Base-by-base conservation (phyloP, 2,888 invertebrate species). In the Nephrotoma appendiculata region DNA sequence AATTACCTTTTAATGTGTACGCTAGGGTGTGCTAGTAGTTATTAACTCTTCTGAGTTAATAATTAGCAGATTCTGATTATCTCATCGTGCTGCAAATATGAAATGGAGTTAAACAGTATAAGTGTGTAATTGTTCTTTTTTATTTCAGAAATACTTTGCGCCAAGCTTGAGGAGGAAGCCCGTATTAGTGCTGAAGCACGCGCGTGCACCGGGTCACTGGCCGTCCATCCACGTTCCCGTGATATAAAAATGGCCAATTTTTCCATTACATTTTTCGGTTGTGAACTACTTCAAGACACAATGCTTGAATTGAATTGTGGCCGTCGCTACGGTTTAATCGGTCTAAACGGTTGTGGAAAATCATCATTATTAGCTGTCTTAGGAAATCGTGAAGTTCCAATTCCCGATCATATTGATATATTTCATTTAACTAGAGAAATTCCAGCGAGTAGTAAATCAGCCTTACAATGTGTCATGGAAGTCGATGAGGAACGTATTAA, bases 271-370 rank as follows among this genome's bases (percentile, higher is more conserved):
- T 99, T 99, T 93, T 99, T 99, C 90, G 99, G 99, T 88, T 95
- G 96, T 89, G 99, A 99, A 92, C 93, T 99, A 89, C 94, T 99
- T 87, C 96, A 96, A 90, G 99, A 99, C 91, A 98, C 99, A 1
- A 95, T 97, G 92, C 93, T 99, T 44, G 99, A 99, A 92, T 94
- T 99, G 92, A 99, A 99, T 93, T 98, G 98, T 91, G 99, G 99
- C 0, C 94, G 99, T 88, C 94, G 99, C 89, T 99, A 99, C 91
- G 99, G 99, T 89, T 93, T 99, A 9, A 95, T 99, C 89, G 99
- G 99, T 86, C 93, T 97, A n/a, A 99, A 99, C 92, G 99, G 99
- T 89, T 97, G 98, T 91, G 99, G 99, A 93, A 99, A 99, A 92
- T 99, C 99, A 2, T 98, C 99, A 2, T 92, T 99, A 87, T 92